Base-by-base conservation (phyloP, 2,797 vertebrate genomes). In the Hippoglossus hippoglossus region DNA sequence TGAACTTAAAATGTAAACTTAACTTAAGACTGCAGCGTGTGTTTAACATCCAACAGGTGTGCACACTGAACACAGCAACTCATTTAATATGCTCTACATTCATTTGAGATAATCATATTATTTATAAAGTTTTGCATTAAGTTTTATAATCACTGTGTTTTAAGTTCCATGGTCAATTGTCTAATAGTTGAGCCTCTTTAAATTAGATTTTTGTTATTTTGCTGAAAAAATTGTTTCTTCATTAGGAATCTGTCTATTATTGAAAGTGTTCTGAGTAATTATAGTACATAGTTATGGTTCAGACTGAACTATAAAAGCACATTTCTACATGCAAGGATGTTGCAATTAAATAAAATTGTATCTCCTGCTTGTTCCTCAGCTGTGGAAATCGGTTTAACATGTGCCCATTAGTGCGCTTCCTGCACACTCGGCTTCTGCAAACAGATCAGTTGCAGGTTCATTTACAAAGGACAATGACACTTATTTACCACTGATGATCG, bases 351-450 rank as follows among this genome's bases (percentile, higher is more conserved):
- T 63, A 0, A 3, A 66, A 50, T 58, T 31, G 26, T 1, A 39
- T 47, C 12, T 6, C 7, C n/a, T 4, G 1, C 18, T 71, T 59
- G 15, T 47, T 57, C 72, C 25, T 44, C 11, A 31, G 28, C 50
- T 59, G 52, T 73, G 41, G 3, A 79, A 81, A 75, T 68, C 65
- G 71, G 47, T 80, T 80, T 79, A 70, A 46, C 41, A n/a, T 21
- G 4, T 39, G 59, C 12, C 73, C 72, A 85, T 87, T 78, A 85
- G 68, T 15, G 66, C 12, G 60, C 56, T 85, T 85, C 79, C 86
- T 87, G 78, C 47, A 67, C 26, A 57, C 26, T 63, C 39, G 13
- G 26, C 66, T 10, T 71, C 70, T 65, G 55, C 78, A 83, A 79
- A 68, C 62, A 78, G 50, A 75, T 41, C 66, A 82, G 51, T 59